Conservation (phyloP, 2,888 invertebrate species). For the Apomyelois bistriatella region DNA sequence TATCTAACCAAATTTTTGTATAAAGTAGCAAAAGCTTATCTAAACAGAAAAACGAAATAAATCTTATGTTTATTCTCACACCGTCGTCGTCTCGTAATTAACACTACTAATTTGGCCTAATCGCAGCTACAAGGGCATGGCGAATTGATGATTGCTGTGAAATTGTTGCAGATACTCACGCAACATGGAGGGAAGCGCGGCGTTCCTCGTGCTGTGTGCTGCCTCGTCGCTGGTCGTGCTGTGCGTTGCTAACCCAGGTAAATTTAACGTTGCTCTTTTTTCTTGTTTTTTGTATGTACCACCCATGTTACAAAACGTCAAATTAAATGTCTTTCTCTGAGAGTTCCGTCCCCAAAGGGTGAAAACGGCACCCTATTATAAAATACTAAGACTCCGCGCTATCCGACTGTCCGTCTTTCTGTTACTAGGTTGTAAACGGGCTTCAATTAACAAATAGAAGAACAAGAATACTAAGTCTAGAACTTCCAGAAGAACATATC, state of each 20-base stretch:
- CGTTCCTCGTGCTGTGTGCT: slow-evolving; percentile 23
- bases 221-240: slow-evolving; percentile 29
- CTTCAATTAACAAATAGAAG: too few species aligned
- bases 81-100: not conserved
- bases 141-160: slow-evolving; percentile 12
- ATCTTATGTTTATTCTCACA: not conserved
- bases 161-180: slow-evolving; percentile 35
- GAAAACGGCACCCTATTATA: too few species aligned
- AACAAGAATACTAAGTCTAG: too few species aligned
- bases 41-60: not conserved
- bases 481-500: too few species aligned
- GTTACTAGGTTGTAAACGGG: too few species aligned
- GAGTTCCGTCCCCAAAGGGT: too few species aligned
- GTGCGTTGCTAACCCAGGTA: slow-evolving; percentile 45
- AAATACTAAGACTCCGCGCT: too few species aligned
- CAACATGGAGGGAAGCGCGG: slow-evolving; percentile 34
- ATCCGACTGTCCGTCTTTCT: too few species aligned
- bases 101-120: slow-evolving; percentile 5
- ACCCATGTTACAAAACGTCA: too few species aligned
- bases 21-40: not conserved
- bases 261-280: not conserved
- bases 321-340: too few species aligned
- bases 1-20: too few species aligned
- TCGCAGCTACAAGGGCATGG: slow-evolving; percentile 10
- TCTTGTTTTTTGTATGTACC: not conserved